Evolutionary conservation across 2,113 vertebrate species (phyloP), one percentile per base, ranked within the genome.

Genomic region (Clarias magur): DNA sequence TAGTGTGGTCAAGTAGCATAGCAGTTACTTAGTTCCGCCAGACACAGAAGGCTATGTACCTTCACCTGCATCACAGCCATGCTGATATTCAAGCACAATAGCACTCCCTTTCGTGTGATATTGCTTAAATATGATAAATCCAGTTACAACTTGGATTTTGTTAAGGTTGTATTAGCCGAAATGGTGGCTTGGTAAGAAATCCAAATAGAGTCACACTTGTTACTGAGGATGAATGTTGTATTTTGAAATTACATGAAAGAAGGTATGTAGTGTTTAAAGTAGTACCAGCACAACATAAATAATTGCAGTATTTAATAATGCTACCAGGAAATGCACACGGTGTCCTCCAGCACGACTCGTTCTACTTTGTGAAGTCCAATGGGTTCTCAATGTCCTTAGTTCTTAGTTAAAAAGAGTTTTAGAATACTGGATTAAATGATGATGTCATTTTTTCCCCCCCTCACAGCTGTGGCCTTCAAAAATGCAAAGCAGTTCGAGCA

Each of bases 401-500:
- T 54, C 34, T 80, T 80, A 3, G 54, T 59, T 59, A 59, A 17
- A 11, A 34, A 2, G 4, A 21, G 16, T 60, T 80, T 57, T 79
- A 15, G 17, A 12, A 38, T 8, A 67, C 38, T n/a, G 1, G 13
- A n/a, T 3, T 59, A 11, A 17, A 48, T 54, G 34, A 56, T 67
- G 19, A 48, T 17, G 57, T 16, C 38, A 54, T 78, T 70, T 72
- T 48, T 38, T 79, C 65, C 0, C 65, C 0, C 48, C 88, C 1
- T 93, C 95, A 85, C 89, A 99, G 98, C 98, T 91, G 97, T 99
- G 93, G 98, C 97, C 92, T 99, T 99, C 93, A 99, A 99, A 94
- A 99, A 99, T 88, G 98, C 98, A 75, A 99, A 98, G 91, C 98
- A 99, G 92, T 99, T 96, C 86, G 98, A 99, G 1, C 97, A 98